Conservation (phyloP, 92 coral and sea anemone species). For the Actinostola sp. region DNA sequence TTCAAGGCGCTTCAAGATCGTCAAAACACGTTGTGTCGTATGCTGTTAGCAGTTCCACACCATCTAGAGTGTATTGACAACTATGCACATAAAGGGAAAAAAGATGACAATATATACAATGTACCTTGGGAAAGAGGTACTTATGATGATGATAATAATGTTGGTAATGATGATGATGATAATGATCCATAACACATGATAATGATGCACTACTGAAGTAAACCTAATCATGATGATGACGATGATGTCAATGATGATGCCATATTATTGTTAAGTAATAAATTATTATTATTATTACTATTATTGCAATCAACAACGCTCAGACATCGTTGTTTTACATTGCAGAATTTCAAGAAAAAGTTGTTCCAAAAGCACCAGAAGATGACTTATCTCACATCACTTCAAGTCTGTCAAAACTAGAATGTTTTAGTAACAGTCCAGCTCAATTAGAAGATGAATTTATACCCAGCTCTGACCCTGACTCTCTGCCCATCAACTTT, state of each 20-base stretch:
- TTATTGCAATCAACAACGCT: too few relatives aligned
- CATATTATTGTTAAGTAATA: too few relatives aligned
- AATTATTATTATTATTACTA: too few relatives aligned
- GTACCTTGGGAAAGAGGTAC: slow-evolving; percentile 67
- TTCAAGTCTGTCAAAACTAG: slow-evolving; percentile 36
- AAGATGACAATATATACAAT: slow-evolving; percentile 12
- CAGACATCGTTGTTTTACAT: neutral
- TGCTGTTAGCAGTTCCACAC: slow-evolving; percentile 75
- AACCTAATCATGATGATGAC: too few relatives aligned
- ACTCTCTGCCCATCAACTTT: slow-evolving; percentile 77
- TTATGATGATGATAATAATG: too few relatives aligned
- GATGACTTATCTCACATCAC: slow-evolving; percentile 61
- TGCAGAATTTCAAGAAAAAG: slow-evolving; percentile 55
- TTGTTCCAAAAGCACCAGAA: slow-evolving; percentile 52
- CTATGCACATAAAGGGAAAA: slow-evolving; percentile 63
- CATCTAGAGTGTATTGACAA: slow-evolving; percentile 71
- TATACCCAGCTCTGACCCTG: slow-evolving; percentile 93
- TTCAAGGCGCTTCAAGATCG: slow-evolving; percentile 68
- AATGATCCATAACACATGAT: too few relatives aligned
- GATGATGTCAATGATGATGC: too few relatives aligned
- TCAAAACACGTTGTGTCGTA: slow-evolving; percentile 51
- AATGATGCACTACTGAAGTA: too few relatives aligned
- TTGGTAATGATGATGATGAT: too few relatives aligned
- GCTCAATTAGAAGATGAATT: slow-evolving; percentile 53
- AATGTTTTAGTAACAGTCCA: slow-evolving; percentile 42